Conservation (phyloP, 2,888 invertebrate species). For the Caradrina clavipalpis region DNA sequence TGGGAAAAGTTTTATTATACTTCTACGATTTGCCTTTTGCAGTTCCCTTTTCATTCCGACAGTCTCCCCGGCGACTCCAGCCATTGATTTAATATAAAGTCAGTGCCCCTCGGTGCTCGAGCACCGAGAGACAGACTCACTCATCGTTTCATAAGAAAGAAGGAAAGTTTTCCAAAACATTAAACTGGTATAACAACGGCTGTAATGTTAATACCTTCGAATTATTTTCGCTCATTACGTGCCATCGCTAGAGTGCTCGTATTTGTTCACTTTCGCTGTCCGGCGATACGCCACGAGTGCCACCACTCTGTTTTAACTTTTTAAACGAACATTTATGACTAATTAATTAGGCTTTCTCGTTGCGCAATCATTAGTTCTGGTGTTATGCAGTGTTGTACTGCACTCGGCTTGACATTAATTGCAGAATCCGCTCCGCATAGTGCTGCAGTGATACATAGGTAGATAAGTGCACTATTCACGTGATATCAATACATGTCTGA, state of each 20-base stretch:
- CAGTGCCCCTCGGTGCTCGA: neutral
- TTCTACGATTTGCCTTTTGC: slow-evolving; percentile 14
- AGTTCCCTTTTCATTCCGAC: slow-evolving; percentile 22
- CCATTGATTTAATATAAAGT: slow-evolving; percentile 6
- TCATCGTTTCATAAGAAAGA: slow-evolving; percentile 30
- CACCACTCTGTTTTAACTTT: slow-evolving; percentile 47
- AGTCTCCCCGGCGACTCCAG: neutral
- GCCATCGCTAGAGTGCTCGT: slow-evolving; percentile 48
- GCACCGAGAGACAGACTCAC: neutral
- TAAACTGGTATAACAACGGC: slow-evolving; percentile 28
- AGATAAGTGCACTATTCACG: slow-evolving; percentile 17
- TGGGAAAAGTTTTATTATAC: slow-evolving; percentile 44
- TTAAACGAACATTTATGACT: slow-evolving; percentile 57
- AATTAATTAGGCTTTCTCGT: slow-evolving; percentile 67
- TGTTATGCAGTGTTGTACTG: slow-evolving; percentile 40
- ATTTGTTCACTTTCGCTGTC: slow-evolving; percentile 64
- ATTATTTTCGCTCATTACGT: slow-evolving; percentile 43
- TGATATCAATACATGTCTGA: slow-evolving; percentile 18
- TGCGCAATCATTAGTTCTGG: slow-evolving; percentile 51
- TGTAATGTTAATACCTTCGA: slow-evolving; percentile 33
- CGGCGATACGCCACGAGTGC: slow-evolving; percentile 50
- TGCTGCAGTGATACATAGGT: neutral
- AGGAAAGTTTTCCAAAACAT: slow-evolving; percentile 54
- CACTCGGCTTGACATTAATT: slow-evolving; percentile 52
- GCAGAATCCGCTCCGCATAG: slow-evolving; percentile 16